Evolutionary conservation across 2,888 invertebrate species (phyloP).

Genomic region (Invenusta paracnida): DNA sequence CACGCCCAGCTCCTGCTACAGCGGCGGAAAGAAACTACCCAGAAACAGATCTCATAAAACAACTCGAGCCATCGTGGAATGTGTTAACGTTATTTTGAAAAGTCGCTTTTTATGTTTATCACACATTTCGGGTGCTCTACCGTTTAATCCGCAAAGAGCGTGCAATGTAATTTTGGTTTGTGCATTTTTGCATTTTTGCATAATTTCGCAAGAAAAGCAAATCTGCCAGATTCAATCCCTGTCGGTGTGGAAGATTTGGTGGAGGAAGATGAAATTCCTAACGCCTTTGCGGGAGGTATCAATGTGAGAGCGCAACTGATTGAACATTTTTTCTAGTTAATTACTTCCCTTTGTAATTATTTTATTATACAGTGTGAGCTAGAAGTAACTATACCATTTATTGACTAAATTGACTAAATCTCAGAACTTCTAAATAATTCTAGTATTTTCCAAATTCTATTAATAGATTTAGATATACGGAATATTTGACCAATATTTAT

Average conservation of each 20-base stretch:
- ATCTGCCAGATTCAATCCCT: neutral
- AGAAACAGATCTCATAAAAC: neutral
- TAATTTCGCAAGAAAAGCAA: neutral
- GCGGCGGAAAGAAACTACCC: neutral
- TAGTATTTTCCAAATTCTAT: no score
- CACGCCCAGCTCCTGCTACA: neutral
- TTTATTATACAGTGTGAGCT: no score
- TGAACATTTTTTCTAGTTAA: neutral
- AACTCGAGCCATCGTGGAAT: neutral
- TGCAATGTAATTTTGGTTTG: neutral
- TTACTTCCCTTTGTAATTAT: neutral
- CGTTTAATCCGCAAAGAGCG: neutral
- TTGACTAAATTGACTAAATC: no score
- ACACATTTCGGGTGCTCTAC: neutral
- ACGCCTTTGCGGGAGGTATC: no score
- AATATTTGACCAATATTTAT: no score
- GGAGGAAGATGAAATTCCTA: no score
- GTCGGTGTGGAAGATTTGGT: neutral
- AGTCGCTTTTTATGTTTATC: neutral
- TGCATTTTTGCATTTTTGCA: neutral
- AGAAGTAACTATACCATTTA: no score
- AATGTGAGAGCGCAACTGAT: neutral
- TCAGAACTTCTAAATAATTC: no score
- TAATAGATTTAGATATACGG: no score
- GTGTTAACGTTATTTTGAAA: neutral